Evolutionary conservation across 1,140 invertebrate genomes (phyloP).

Genomic region (Teleopsis dalmanni): DNA sequence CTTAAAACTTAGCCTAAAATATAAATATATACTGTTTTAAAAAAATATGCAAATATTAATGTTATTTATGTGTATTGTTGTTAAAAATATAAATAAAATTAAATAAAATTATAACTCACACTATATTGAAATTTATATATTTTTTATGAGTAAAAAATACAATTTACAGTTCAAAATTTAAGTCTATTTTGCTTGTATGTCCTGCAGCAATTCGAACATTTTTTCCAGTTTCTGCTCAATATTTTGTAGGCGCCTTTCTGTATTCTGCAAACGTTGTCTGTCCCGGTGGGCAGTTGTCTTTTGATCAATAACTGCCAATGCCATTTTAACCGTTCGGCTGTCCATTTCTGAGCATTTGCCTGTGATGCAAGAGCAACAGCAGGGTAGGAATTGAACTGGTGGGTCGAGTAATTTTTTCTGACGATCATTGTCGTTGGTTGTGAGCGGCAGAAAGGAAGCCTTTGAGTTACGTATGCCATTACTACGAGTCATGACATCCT

Average conservation of each 20-base stretch:
- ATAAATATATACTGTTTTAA: no score
- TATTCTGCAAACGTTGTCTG: constrained; percentile 26
- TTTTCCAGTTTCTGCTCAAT: constrained; percentile 45
- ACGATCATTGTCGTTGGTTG: constrained; percentile 14
- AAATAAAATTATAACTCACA: no score
- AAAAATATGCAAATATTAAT: no score
- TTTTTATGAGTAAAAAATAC: no score
- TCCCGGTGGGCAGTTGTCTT: constrained; percentile 45
- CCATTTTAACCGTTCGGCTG: constrained; percentile 49
- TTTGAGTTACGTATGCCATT: constrained; percentile 12
- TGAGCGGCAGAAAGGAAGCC: constrained; percentile 19
- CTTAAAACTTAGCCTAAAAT: no score
- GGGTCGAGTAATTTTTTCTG: constrained; percentile 31
- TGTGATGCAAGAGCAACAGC: constrained; percentile 22
- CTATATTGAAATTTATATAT: no score
- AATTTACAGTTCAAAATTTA: no score
- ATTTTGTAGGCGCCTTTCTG: constrained; percentile 24
- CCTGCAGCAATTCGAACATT: constrained; percentile 24
- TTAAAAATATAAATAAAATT: no score
- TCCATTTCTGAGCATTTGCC: constrained; percentile 36
- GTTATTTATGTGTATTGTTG: no score
- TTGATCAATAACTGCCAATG: constrained; percentile 48
- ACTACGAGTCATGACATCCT: background rate
- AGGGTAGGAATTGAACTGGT: constrained; percentile 25
- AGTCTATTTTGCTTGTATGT: no score